Base-by-base conservation (phyloP, 2,888 invertebrate genomes). In the Chaetogeoica ovagalla region DNA sequence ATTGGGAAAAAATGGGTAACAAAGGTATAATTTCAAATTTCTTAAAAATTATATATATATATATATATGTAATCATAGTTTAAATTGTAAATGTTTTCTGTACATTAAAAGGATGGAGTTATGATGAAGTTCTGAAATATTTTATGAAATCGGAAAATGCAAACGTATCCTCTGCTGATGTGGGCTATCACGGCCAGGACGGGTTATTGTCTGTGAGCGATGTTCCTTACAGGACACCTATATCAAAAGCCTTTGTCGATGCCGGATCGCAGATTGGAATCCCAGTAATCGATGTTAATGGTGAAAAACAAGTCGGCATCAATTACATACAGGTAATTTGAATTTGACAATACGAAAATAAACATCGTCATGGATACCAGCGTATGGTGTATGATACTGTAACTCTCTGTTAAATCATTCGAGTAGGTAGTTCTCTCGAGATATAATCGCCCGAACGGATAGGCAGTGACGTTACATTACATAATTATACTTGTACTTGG, bases 101-200 rank as follows among this genome's bases (percentile, higher is more conserved):
- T 30, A 43, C 43, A 15, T 23, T 52, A 9, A 70, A n/a, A 0
- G 93, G 92, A 0, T 94, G 94, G 94, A 89, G 91, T 68, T 93
- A 90, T 88, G 87, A 90, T 30, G 90, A 93, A 30, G 91, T 93
- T 0, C 85, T 93, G 21, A 91, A 91, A 0, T 94, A 93, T 85
- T 94, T 93, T 85, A 92, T 91, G 84, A 94, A 93, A 86, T 87
- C 92, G 39, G 94, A 94, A 86, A 91, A 91, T 81, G 90, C 90
- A 52, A 89, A 89, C 81, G 89, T 92, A 13, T 89, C 89, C 0
- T 86, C 87, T n/a, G 87, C 88, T 6, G 88, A 91, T 84, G 86
- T 66, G 2, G 86, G 87, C 63, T 87, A 88, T 84, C 91, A 91
- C 83, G 87, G 88, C 13, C 86, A 88, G 8, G 86, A 88, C 0